These are phyloP conservation scores for Imbricaverruca yamaguchii DNA, from an alignment of 2,888 invertebrate genomes.

Conservation along the genomic window DNA sequence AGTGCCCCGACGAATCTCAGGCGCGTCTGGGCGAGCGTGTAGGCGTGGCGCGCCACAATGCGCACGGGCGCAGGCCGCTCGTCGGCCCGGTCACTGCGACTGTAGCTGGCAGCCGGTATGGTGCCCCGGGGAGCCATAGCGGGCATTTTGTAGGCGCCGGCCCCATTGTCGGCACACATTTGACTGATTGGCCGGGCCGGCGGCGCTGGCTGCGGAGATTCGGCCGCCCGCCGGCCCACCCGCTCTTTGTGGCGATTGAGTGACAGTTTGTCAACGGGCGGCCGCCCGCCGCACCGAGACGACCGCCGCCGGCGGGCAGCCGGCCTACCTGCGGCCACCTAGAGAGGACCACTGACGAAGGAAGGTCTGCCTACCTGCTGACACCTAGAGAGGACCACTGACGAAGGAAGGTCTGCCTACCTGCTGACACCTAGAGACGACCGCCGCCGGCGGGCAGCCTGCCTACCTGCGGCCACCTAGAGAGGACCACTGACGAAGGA, in stretches of 20 bases:
- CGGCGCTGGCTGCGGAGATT: neutral
- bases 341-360: too few species aligned
- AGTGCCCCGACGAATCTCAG: neutral
- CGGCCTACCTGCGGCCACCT: too few species aligned
- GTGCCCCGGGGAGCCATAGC: conserved; percentile 10
- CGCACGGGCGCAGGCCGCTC: neutral
- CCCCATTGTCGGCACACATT: conserved; percentile 5
- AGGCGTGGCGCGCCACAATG: conserved; percentile 17
- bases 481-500: too few species aligned
- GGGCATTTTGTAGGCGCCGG: neutral
- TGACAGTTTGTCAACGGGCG: neutral
- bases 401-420: too few species aligned
- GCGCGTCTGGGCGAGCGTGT: neutral
- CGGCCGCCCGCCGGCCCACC: neutral
- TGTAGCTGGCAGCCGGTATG: neutral
- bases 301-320: too few species aligned
- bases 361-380: too few species aligned
- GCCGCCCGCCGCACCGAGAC: too few species aligned
- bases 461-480: too few species aligned
- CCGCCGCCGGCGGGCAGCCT: too few species aligned
- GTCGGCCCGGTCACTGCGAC: conserved; percentile 9
- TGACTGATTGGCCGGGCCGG: conserved; percentile 3
- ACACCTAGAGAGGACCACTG: too few species aligned
- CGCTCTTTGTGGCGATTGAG: neutral
- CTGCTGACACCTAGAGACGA: too few species aligned